These are phyloP conservation scores for Rhaphigaster nebulosa DNA, from an alignment of 2,888 invertebrate genomes.

Conservation along the genomic window DNA sequence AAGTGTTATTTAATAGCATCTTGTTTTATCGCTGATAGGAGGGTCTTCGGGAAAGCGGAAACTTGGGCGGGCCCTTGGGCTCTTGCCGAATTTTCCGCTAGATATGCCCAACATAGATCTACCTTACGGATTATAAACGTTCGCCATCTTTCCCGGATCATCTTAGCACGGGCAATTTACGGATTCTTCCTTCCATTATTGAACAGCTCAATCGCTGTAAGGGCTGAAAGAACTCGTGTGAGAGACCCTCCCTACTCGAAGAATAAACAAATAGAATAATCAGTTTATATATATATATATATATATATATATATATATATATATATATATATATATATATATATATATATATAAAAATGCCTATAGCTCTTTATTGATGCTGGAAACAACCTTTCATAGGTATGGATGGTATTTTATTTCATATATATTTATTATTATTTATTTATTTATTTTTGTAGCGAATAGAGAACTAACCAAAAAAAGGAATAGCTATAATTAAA, in stretches of 20 bases:
- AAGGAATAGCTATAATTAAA: too few species aligned
- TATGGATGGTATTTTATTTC: too few species aligned
- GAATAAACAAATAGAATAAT: background rate
- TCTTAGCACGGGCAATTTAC: background rate
- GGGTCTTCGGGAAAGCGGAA: background rate
- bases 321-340: too few species aligned
- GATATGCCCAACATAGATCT: constrained; percentile 18
- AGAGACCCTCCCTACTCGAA: background rate
- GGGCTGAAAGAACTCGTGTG: background rate
- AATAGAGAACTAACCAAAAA: too few species aligned
- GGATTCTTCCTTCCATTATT: background rate
- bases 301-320: too few species aligned
- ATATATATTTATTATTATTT: too few species aligned
- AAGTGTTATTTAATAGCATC: constrained; percentile 26
- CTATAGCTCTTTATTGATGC: too few species aligned
- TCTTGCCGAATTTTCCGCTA: constrained; percentile 32
- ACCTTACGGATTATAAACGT: background rate
- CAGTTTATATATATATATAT: background rate
- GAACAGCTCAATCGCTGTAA: background rate
- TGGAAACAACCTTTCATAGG: too few species aligned
- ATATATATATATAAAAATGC: too few species aligned
- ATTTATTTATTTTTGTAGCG: too few species aligned
- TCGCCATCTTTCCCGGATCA: background rate
- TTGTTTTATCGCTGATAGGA: constrained; percentile 30
- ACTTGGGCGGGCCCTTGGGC: background rate